Evolutionary conservation across 2,888 invertebrate genomes (phyloP), one percentile per base, ranked within the genome.

Genomic region (Epicampocera succincta): DNA sequence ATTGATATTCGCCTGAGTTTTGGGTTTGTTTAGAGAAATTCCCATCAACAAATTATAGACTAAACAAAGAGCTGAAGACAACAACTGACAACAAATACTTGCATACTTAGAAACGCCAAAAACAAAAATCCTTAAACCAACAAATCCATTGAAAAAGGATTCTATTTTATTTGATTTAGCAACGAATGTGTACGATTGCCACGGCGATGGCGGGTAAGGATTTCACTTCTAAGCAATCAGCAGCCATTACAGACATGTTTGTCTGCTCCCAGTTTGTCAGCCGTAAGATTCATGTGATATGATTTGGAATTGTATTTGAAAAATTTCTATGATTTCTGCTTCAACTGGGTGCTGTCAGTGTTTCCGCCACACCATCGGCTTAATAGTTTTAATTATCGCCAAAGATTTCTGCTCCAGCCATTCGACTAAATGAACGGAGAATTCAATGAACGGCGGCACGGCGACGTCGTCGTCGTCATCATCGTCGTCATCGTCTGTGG

Each of bases 31-130:
- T n/a, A 15, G n/a, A 12, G 25, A 69, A 44, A 33, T 69, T 68
- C 58, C 60, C n/a, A 25, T 65, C n/a, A 25, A 33, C 58, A 78
- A 74, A 82, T 78, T 71, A 74, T 66, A 78, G 71, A 54, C 33
- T 25, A 74, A 78, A 82, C 82, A 82, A 82, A 82, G 74, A 38
- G 69, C 21, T 50, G 12, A 52, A 65, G 21, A 52, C 50, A 65
- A 78, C 54, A 42, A 65, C 63, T 12, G 12, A 25, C 33, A 19
- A 48, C 60, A 71, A 69, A 71, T 48, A 71, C 38, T 21, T 68
- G 66, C 52, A 63, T 25, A 69, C 77, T 82, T 77, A 13, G 52
- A 82, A 82, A 77, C 73, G 81, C 78, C 82, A 78, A 78, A 82
- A 82, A 73, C 78, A 78, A 71, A 74, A 68, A 63, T 52, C 56